Percentiles rank a stretch among this genome's conserved stretches.
Conservation (phyloP, 2,888 invertebrate species). For the Lottia gigantea region DNA sequence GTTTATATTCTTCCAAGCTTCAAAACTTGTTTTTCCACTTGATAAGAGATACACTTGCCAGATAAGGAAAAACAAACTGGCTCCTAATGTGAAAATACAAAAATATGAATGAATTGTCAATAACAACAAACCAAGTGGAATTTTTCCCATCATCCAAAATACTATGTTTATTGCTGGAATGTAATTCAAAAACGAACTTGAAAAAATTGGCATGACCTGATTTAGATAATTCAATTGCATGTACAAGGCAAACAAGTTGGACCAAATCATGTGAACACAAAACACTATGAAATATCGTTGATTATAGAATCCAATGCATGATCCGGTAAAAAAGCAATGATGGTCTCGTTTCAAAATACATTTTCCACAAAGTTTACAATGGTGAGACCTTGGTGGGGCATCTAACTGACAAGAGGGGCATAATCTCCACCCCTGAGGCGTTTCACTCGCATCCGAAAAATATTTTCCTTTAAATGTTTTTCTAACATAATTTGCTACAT, state of each 20-base stretch:
- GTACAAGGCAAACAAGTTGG: slow-evolving; percentile 34
- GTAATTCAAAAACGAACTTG: slow-evolving; percentile 39
- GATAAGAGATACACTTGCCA: slow-evolving; percentile 49
- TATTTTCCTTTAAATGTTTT: slow-evolving; percentile 38
- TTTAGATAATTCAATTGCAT: slow-evolving; percentile 51
- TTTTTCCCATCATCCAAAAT: slow-evolving; percentile 42
- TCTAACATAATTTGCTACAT: slow-evolving; percentile 41
- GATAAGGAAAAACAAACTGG: slow-evolving; percentile 38
- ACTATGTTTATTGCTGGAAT: slow-evolving; percentile 44
- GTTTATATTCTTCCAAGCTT: slow-evolving; percentile 43
- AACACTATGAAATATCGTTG: slow-evolving; percentile 68
- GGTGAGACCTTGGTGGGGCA: slow-evolving; percentile 61
- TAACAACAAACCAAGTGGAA: slow-evolving; percentile 38
- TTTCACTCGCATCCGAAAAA: slow-evolving; percentile 35
- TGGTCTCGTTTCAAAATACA: slow-evolving; percentile 68
- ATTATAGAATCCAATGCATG: slow-evolving; percentile 68
- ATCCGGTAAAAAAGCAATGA: slow-evolving; percentile 67
- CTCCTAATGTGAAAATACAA: slow-evolving; percentile 31
- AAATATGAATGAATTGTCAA: slow-evolving; percentile 42
- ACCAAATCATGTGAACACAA: slow-evolving; percentile 50
- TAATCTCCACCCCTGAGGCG: slow-evolving; percentile 39
- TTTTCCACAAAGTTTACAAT: slow-evolving; percentile 66
- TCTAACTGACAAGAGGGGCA: slow-evolving; percentile 54
- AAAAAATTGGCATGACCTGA: slow-evolving; percentile 38
- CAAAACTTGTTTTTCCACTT: slow-evolving; percentile 54